These are phyloP conservation scores for Atta colombica DNA, from an alignment of 1,140 invertebrate genomes.

Conservation along the genomic window DNA sequence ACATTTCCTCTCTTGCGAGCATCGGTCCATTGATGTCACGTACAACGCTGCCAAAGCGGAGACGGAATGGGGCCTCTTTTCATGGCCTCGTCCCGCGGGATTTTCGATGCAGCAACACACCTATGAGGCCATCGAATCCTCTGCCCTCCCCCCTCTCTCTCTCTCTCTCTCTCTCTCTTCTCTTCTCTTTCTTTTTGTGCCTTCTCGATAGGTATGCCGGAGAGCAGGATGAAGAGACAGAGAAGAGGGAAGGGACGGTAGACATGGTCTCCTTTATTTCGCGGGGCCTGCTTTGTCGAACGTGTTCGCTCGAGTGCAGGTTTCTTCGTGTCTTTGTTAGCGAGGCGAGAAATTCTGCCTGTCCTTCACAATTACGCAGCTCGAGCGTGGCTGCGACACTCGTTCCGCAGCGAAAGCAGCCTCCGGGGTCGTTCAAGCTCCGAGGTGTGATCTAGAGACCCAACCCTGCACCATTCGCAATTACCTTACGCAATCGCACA, in stretches of 20 bases:
- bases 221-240: slow-evolving; percentile 39
- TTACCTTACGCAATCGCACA: slow-evolving; percentile 56
- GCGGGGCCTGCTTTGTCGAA: slow-evolving; percentile 79
- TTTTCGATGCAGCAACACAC: slow-evolving; percentile 70
- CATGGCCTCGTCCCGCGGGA: slow-evolving; percentile 56
- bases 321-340: slow-evolving; percentile 85
- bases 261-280: slow-evolving; percentile 78
- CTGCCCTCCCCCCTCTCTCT: background rate
- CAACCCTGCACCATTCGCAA: slow-evolving; percentile 43
- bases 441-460: slow-evolving; percentile 67
- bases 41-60: slow-evolving; percentile 54
- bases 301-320: slow-evolving; percentile 78
- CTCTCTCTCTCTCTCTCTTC: background rate
- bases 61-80: slow-evolving; percentile 70
- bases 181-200: background rate
- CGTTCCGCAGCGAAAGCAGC: slow-evolving; percentile 42
- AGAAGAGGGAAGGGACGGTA: slow-evolving; percentile 50
- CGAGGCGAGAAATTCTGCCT: slow-evolving; percentile 85
- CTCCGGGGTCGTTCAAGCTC: slow-evolving; percentile 40
- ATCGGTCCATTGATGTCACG: slow-evolving; percentile 83
- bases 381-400: slow-evolving; percentile 64
- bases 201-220: slow-evolving; percentile 42
- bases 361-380: slow-evolving; percentile 83
- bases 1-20: slow-evolving; percentile 84
- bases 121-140: slow-evolving; percentile 54